Base-by-base conservation (phyloP, 2,888 invertebrate species). In the Therioaphis trifolii region DNA sequence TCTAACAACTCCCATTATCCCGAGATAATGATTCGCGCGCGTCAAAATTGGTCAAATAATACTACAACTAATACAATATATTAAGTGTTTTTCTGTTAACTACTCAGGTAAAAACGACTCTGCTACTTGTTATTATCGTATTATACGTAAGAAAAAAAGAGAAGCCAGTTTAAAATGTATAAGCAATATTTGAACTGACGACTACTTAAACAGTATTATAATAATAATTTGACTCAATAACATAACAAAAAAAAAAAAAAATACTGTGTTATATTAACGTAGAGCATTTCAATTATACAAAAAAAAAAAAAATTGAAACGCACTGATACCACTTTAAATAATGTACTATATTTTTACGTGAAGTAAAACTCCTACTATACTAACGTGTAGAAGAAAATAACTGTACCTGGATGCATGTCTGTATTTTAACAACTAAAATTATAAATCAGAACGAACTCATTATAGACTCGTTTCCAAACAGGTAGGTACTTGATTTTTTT, bases 401-500 rank as follows among this genome's bases (percentile, higher is more conserved):
- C 75, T 58, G 74, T 75, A 75, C 24, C 58, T 61, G 7, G 35
- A 35, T 35, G 3, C 7, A 35, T 35, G 35, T 35, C 7, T 61
- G 43, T 55, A 21, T 55, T 40, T 9, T 11, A 61, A 61, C 18
- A 61, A 43, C 27, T 61, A 27, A 46, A 43, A 46, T 61, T 43
- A 61, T 43, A 27, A 61, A 75, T 27, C 27, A 43, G 1, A 58
- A 40, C 27, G 27, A 4, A 14, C 12, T 0, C 40, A 24, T 27
- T 58, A 74, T 55, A 24, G 40, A 74, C 74, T 55, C 2, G 74
- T 55, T 55, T 35, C 7, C 27, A 49, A 71, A 71, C 71, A 71
- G 46, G 71, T 71, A 71, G 46, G 46, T 49, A 35, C 46, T 49
- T 71, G 27, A 15, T 71, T 27, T 49, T 24, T 24, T 66, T 35